Evolutionary conservation across 1,140 invertebrate genomes (phyloP), one percentile per base, ranked within the genome.

Genomic region (Notospermus geniculatus): DNA sequence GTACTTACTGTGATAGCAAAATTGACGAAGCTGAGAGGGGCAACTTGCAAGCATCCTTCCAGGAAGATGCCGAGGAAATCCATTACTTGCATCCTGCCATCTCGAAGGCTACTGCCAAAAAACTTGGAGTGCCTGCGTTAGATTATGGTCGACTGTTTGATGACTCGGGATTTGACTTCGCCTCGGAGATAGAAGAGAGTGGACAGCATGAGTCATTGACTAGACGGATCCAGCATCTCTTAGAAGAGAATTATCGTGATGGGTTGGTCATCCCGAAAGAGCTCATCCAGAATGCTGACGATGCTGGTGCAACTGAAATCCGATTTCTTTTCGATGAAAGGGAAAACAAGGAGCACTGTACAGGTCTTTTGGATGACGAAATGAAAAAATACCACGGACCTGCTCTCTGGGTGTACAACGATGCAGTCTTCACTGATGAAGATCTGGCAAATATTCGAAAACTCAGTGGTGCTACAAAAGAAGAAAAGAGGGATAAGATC

Each of bases 281-380:
- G 60, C 54, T 76, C 13, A 65, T 78, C 43, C 76, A 78, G 63
- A 79, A 79, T 70, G 75, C 72, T 52, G 74, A 75, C 64, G 77
- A 80, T 72, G 79, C 77, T 55, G 83, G 83, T 45, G 78, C 83
- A 15, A 79, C 75, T 25, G 80, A 82, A 66, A 66, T 79, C 2
- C 66, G 62, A 15, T 84, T 85, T 65, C 79, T 78, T 0, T 75
- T 73, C 59, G 77, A 79, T 59, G 73, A 77, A 58, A 54, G 75
- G 54, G 61, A 69, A 28, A 71, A 73, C 52, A 58, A 64, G 39
- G 60, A 75, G 57, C 32, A 36, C 0, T 60, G 59, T 52, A 62
- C 62, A 15, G 63, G 62, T 15, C 61, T 80, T 1, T 52, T 80
- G n/a, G 67, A 73, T 57, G 61, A 72, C 19, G 66, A 58, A 5